Evolutionary conservation across 1,140 invertebrate species (phyloP), one percentile per base, ranked within the genome.

Genomic region (Saccostrea glomerata): DNA sequence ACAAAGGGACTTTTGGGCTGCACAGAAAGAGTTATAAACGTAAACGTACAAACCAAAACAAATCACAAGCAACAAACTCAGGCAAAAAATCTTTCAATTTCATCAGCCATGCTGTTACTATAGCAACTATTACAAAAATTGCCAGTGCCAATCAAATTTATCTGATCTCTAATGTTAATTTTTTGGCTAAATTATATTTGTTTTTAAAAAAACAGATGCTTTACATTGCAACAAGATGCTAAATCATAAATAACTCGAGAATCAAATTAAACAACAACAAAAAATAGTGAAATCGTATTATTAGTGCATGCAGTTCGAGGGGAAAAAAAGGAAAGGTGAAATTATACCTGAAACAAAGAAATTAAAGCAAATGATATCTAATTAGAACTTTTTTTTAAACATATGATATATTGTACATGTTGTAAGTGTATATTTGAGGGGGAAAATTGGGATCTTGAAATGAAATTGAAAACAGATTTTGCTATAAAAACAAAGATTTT

Each of bases 1-100:
- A 92, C 88, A 91, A 89, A 90, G 77, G 89, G 82, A 85, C 87
- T 88, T 88, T 87, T 90, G 54, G 90, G 90, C 91, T 92, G 87
- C 90, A 89, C 66, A 89, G 82, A 87, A 82, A 85, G 84, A 55
- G 82, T 84, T 55, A 55, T 55, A 84, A 84, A 84, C 82, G 54
- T 84, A 54, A 84, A 85, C 30, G 17, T 56, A 84, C 17, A 85
- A 86, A 87, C 63, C 85, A 85, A 90, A 87, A 88, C 30, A 36
- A 36, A 36, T 84, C 77, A 84, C 66, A 70, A 40, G 36, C 54
- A 88, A 86, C 82, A 60, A 88, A 88, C 70, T 66, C 87, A 88
- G 63, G 87, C 87, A 63, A 60, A 82, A 83, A 84, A 56, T 85
- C 85, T 86, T 86, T 55, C 85, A 86, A 85, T 85, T 85, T 85